Conservation (phyloP, 1,140 invertebrate genomes). For the Cotesia chilonis region DNA sequence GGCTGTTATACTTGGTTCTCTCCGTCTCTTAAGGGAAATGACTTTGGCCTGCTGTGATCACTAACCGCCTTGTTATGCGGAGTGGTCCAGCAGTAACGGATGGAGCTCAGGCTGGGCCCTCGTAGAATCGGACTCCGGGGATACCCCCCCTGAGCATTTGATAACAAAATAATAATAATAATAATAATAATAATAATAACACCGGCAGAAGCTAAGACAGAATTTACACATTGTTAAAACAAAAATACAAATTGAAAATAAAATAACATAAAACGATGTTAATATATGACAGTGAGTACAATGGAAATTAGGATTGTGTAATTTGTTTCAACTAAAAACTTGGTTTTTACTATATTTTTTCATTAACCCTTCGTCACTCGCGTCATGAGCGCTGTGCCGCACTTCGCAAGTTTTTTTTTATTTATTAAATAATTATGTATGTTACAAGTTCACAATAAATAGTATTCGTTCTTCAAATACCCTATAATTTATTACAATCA, state of each 20-base stretch:
- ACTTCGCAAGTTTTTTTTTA: conserved; percentile 7
- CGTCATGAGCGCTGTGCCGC: not conserved
- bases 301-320: no score
- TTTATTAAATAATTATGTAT: not conserved
- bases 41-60: no score
- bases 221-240: not conserved
- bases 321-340: no score
- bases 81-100: no score
- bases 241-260: not conserved
- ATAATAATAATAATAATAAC: not conserved
- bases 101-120: no score
- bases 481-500: conserved; percentile 16
- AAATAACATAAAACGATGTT: not conserved
- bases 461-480: conserved; percentile 6
- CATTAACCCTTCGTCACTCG: not conserved
- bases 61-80: no score
- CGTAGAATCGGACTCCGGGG: no score
- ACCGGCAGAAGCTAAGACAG: not conserved
- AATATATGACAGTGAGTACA: not conserved
- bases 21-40: no score
- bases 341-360: not conserved
- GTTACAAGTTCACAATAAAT: conserved; percentile 14
- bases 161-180: not conserved
- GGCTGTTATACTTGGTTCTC: no score
- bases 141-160: no score